Conservation (phyloP, 2,797 vertebrate species). For the Oryzias dopingdopingensis region DNA sequence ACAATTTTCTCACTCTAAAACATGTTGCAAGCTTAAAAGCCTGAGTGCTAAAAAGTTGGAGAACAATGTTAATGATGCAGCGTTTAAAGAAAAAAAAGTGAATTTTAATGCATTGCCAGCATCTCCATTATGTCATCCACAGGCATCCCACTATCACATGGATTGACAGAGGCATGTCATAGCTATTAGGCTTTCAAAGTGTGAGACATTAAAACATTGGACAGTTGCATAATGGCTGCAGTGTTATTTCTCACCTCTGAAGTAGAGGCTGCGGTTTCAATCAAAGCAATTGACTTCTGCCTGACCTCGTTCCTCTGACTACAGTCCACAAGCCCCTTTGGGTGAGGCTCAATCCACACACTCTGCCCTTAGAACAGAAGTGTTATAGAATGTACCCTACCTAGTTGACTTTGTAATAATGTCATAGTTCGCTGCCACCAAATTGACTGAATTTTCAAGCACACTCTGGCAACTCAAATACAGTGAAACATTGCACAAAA, state of each 20-base stretch:
- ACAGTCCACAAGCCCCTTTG: constrained; percentile 36
- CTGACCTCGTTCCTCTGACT: constrained; percentile 53
- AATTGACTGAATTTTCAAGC: constrained; percentile 57
- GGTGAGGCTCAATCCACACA: constrained; percentile 33
- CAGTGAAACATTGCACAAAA: constrained; percentile 27
- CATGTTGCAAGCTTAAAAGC: too few species aligned
- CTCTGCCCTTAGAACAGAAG: constrained; percentile 38
- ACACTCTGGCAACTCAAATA: constrained; percentile 45
- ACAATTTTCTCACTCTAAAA: too few species aligned
- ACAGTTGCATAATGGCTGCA: constrained; percentile 27
- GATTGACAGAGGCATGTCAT: constrained; percentile 19
- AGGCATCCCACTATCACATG: constrained; percentile 22
- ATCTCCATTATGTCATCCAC: constrained; percentile 5
- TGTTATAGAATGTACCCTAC: constrained; percentile 38
- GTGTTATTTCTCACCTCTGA: constrained; percentile 47
- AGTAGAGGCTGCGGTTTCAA: constrained; percentile 50
- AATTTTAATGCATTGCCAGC: constrained; percentile 23
- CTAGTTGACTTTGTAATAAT: constrained; percentile 67
- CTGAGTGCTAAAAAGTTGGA: too few species aligned
- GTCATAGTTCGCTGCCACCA: constrained; percentile 63
- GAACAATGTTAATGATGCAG: constrained; percentile 28
- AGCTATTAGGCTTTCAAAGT: constrained; percentile 11
- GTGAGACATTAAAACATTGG: constrained; percentile 13
- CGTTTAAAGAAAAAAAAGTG: constrained; percentile 20
- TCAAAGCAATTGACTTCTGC: constrained; percentile 62